A percentile compares a stretch with the other conserved stretches of the same genome.
Conservation (phyloP, 2,797 vertebrate species). For the Sardinella longiceps region DNA sequence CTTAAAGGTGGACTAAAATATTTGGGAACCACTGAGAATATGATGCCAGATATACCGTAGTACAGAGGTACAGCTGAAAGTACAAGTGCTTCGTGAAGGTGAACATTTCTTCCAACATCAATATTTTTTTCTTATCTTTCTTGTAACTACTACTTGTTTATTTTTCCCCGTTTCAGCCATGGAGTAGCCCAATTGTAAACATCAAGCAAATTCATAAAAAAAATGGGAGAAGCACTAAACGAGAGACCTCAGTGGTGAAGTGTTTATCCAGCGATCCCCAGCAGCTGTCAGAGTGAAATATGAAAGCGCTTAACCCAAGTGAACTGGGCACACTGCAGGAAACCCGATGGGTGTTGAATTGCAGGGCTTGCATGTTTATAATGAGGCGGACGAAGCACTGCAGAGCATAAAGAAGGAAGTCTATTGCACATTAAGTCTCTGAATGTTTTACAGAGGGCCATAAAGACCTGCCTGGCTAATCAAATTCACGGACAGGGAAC, state of each 20-base stretch:
- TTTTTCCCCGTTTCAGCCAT: neutral
- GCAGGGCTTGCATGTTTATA: slow-evolving; percentile 74
- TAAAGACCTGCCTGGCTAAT: slow-evolving; percentile 73
- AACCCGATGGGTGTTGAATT: slow-evolving; percentile 62
- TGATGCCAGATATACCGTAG: too few relatives aligned
- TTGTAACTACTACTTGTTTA: neutral
- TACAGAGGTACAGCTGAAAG: too few relatives aligned
- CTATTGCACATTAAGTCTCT: slow-evolving; percentile 72
- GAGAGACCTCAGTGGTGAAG: slow-evolving; percentile 35
- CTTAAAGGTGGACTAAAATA: neutral
- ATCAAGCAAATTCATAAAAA: slow-evolving; percentile 46
- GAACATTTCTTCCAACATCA: neutral
- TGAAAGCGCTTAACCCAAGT: slow-evolving; percentile 65
- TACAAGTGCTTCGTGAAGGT: neutral
- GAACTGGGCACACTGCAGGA: slow-evolving; percentile 51
- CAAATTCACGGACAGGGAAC: slow-evolving; percentile 65
- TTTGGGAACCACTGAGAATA: neutral
- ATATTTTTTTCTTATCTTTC: neutral
- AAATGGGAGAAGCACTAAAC: slow-evolving; percentile 31
- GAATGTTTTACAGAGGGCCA: slow-evolving; percentile 74
- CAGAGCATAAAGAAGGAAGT: slow-evolving; percentile 68
- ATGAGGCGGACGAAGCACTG: slow-evolving; percentile 69
- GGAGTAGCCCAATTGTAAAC: neutral
- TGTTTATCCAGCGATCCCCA: slow-evolving; percentile 62
- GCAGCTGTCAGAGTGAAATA: slow-evolving; percentile 70